A percentile compares a stretch with the other conserved stretches of the same genome.
phyloP scores from a whole-genome alignment of 2,113 vertebrate genomes.

The Rousettus leschenaultii region DNA sequence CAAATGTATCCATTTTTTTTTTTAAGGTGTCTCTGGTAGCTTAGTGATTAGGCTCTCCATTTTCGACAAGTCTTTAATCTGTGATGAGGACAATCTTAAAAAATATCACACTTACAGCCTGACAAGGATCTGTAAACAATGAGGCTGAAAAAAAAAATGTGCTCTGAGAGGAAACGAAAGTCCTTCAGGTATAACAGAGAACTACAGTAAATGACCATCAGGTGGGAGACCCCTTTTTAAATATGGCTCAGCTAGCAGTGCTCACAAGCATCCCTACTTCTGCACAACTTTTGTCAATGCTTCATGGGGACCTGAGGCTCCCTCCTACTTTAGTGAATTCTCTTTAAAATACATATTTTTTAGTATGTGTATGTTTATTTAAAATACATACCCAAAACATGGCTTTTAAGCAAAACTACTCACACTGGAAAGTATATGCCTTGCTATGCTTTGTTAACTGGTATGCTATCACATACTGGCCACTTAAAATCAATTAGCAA shows the following conservation, averaged over 20 bases:
- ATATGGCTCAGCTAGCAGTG: neutral
- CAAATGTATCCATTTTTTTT: neutral
- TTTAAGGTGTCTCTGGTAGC: neutral
- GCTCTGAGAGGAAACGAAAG: neutral
- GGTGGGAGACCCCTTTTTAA: neutral
- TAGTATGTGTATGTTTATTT: neutral
- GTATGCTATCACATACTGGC: neutral
- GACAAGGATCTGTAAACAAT: neutral
- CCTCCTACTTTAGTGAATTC: neutral
- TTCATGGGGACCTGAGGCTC: neutral
- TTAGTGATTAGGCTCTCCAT: neutral
- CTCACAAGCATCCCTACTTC: neutral
- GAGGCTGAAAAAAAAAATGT: neutral
- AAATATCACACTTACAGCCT: neutral
- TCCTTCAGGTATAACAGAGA: neutral
- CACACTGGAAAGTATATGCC: neutral
- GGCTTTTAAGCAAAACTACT: neutral
- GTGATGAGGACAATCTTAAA: neutral
- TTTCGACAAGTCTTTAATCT: neutral
- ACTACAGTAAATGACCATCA: rapidly evolving
- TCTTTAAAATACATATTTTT: neutral
- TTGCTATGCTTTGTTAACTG: neutral
- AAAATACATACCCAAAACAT: neutral
- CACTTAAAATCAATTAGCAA: neutral
- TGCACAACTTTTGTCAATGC: too few species aligned